phyloP scores from a whole-genome alignment of 1,140 invertebrate species.

The Caerostris extrusa region DNA sequence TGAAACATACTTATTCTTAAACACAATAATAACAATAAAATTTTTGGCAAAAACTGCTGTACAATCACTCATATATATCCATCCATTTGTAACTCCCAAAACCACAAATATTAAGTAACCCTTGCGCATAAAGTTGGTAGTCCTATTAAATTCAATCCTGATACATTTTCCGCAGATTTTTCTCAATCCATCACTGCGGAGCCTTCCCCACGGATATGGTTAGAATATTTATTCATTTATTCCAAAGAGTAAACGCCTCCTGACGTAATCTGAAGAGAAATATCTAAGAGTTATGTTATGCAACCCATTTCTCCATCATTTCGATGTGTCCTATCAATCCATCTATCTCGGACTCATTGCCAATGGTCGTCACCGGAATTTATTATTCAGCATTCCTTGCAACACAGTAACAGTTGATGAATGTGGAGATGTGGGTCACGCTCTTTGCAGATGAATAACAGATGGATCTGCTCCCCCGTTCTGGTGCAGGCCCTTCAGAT shows the following conservation, averaged over 20 bases:
- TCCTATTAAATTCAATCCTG: constrained; percentile 15
- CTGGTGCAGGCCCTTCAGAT: no score
- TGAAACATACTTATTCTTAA: no score
- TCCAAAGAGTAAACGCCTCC: constrained; percentile 18
- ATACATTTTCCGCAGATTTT: constrained; percentile 12
- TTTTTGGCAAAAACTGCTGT: no score
- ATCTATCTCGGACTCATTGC: constrained; percentile 16
- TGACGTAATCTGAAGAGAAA: constrained; percentile 13
- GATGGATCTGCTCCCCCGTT: neutral
- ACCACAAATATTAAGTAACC: constrained; percentile 9
- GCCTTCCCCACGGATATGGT: neutral
- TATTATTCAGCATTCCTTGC: neutral
- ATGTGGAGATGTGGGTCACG: neutral
- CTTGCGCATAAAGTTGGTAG: neutral
- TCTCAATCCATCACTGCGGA: neutral
- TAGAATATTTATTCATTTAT: constrained; percentile 23
- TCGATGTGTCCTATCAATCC: constrained; percentile 14
- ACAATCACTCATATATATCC: no score
- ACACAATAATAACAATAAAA: no score
- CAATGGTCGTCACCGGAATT: neutral
- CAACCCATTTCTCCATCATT: constrained; percentile 30
- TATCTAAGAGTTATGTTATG: constrained; percentile 28
- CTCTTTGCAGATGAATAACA: neutral
- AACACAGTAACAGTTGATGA: neutral
- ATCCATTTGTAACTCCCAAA: neutral